Base-by-base conservation (phyloP, 2,888 invertebrate species). In the Tetheella fluctuosa region DNA sequence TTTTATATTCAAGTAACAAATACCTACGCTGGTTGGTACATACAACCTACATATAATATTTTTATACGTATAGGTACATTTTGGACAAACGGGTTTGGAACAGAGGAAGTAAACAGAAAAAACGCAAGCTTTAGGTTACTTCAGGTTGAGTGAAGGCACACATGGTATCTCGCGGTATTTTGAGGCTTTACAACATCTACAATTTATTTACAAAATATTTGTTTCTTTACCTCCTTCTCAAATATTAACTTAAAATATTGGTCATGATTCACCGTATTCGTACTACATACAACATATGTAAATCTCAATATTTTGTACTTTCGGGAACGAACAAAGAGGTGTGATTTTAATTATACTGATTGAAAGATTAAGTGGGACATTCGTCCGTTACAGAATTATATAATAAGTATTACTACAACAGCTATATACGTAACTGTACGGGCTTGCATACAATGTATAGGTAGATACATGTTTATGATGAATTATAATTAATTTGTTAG, bases 291-390 rank as follows among this genome's bases (percentile, higher is more conserved):
- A 1, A 0, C 7, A n/a, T n/a, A n/a, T n/a, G n/a, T n/a, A n/a
- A n/a, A n/a, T 10, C 10, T 23, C 20, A 13, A 53, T 1, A 53
- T 23, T 80, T 68, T 64, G 69, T 65, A 73, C 76, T 70, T 65
- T 68, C 59, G 63, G 59, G 64, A 66, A 57, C 60, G 39, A 58
- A 34, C n/a, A 57, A 61, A 67, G 58, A 7, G 13, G 52, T 23
- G 59, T 52, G 23, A 65, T 60, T 64, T 57, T 54, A 59, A 62
- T 52, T 54, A 61, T 54, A 13, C 68, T 63, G 74, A 76, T 77
- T 80, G 66, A 37, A 64, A 61, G 64, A 70, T 67, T 72, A 77
- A 79, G 65, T 78, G 60, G 67, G 60, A 67, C 76, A 65, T 64
- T 59, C 48, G 53, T 59, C 58, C 20, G 58, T 65, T 30, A 59